These are phyloP conservation scores for Platorchestia sp. DNA, from an alignment of 1,140 invertebrate species.

Conservation along the genomic window DNA sequence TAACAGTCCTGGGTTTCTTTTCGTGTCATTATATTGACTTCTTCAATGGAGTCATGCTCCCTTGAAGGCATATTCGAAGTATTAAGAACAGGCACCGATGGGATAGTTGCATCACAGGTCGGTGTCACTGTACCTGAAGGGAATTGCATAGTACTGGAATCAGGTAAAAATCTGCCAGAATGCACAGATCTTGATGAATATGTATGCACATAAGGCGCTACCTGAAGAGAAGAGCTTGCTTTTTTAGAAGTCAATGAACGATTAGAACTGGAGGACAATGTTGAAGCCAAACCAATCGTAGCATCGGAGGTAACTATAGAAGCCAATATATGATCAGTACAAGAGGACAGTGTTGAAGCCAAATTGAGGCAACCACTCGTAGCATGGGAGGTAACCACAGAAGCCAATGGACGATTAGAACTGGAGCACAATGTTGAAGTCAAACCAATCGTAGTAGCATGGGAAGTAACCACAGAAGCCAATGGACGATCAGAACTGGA, in stretches of 20 bases:
- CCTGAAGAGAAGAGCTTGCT: neutral
- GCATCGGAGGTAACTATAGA: too few relatives aligned
- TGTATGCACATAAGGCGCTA: neutral
- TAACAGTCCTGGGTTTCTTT: neutral
- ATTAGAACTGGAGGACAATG: too few relatives aligned
- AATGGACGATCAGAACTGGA: too few relatives aligned
- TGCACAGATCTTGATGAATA: neutral
- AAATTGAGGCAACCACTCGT: neutral
- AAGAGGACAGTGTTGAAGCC: neutral
- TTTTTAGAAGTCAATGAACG: neutral
- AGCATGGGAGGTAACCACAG: neutral
- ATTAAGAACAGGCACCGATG: neutral
- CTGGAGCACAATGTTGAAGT: too few relatives aligned
- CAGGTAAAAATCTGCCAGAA: neutral
- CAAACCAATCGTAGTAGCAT: too few relatives aligned
- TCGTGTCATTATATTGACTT: neutral
- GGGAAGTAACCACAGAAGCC: neutral
- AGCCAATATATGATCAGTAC: neutral
- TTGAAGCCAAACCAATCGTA: too few relatives aligned
- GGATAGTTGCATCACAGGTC: neutral
- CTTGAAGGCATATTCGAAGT: neutral
- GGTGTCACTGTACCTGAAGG: neutral
- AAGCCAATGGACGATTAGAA: neutral
- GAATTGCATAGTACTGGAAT: neutral
- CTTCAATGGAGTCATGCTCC: neutral